Percentiles rank a stretch among this genome's conserved stretches.
Evolutionary conservation across 2,113 vertebrate genomes (phyloP).

Genomic region (Apeltes quadracus): DNA sequence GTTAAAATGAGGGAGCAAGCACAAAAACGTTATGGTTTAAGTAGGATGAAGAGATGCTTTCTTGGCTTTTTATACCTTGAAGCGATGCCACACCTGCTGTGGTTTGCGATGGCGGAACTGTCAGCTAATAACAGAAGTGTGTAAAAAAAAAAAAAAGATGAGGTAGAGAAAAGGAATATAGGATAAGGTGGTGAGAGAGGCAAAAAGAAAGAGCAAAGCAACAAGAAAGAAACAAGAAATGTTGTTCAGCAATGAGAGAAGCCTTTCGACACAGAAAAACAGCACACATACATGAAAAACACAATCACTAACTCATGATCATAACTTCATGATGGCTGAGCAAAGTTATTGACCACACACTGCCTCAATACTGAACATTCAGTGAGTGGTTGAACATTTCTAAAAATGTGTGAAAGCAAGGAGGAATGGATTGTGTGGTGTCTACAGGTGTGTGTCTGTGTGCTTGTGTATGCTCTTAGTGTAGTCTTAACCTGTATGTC

Average conservation of each 20-base stretch:
- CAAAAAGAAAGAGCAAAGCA: slow-evolving; percentile 10
- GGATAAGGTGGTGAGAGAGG: background rate
- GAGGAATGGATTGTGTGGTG: background rate
- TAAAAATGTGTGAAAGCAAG: background rate
- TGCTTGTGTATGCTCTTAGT: slow-evolving; percentile 10
- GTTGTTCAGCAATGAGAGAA: background rate
- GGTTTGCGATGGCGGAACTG: slow-evolving; percentile 30
- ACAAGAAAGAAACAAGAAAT: background rate
- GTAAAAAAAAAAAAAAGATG: no score
- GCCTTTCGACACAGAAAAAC: slow-evolving; percentile 4
- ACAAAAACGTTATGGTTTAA: slow-evolving; percentile 11
- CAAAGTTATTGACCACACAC: slow-evolving; percentile 42
- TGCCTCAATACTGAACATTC: slow-evolving; percentile 24
- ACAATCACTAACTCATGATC: no score
- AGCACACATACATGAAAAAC: slow-evolving; percentile 1
- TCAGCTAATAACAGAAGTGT: slow-evolving; percentile 2
- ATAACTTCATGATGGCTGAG: slow-evolving; percentile 39
- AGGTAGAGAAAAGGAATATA: slow-evolving; percentile 1
- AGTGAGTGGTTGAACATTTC: slow-evolving; percentile 3
- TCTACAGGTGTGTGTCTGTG: background rate
- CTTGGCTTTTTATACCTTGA: slow-evolving; percentile 38
- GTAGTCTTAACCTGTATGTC: slow-evolving; percentile 5
- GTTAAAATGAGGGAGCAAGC: slow-evolving; percentile 26
- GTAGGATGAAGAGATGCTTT: slow-evolving; percentile 34
- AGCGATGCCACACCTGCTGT: slow-evolving; percentile 43